Evolutionary conservation across 2,797 vertebrate species (phyloP).

Genomic region (Mus spretus): DNA sequence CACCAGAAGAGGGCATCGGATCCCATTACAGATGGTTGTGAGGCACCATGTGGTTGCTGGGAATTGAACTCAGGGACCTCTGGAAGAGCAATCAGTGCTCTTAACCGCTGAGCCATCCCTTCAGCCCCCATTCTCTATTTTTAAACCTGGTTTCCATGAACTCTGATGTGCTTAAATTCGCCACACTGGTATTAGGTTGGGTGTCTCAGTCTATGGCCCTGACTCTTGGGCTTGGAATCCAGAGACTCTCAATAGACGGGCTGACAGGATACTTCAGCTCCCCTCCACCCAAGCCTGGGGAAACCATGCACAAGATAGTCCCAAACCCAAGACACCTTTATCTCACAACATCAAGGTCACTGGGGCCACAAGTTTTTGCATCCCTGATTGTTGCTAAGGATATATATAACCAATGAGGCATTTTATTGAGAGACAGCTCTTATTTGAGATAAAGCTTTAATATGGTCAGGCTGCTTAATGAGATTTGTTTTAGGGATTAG

Average conservation of each 20-base stretch:
- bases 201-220: background rate
- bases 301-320: background rate
- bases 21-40: background rate
- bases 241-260: background rate
- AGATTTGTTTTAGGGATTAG: conserved; percentile 66
- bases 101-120: background rate
- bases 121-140: background rate
- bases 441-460: conserved; percentile 58
- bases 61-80: background rate
- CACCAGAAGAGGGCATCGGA: background rate
- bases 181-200: background rate
- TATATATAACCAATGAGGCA: conserved; percentile 45
- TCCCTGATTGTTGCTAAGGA: background rate
- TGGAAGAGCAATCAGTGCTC: background rate
- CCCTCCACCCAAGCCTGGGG: background rate
- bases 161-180: background rate
- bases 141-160: background rate
- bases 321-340: background rate
- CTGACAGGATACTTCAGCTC: background rate
- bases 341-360: conserved; percentile 7
- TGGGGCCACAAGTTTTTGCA: background rate
- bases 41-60: background rate
- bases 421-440: conserved; percentile 56
- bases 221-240: conserved; percentile 30
- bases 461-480: conserved; percentile 27